Conservation (phyloP, 2,113 vertebrate genomes). For the Hydropotes inermis region DNA sequence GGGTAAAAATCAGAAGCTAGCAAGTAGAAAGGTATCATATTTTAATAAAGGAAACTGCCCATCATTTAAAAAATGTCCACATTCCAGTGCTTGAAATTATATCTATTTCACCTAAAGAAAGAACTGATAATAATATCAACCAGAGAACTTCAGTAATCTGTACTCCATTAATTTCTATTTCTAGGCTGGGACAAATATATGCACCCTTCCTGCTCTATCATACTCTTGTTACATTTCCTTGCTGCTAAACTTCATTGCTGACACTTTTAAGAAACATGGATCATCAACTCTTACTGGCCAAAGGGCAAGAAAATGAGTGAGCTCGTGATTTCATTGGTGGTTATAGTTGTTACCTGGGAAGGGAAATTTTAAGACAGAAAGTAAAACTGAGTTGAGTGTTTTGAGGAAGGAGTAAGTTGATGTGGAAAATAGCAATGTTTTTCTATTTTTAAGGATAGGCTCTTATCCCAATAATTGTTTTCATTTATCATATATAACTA, state of each 20-base stretch:
- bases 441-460: not conserved
- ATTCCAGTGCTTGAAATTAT: not conserved
- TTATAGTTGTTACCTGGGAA: not conserved
- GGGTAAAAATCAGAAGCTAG: not conserved
- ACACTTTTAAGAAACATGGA: not conserved
- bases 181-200: not conserved
- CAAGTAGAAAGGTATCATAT: not conserved
- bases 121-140: not conserved
- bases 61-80: not conserved
- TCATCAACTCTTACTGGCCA: not conserved
- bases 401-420: not conserved
- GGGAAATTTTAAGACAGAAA: not conserved
- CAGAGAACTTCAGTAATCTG: not conserved
- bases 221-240: not conserved
- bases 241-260: not conserved
- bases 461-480: not conserved
- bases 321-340: not conserved
- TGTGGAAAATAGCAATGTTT: not conserved
- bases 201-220: not conserved
- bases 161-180: not conserved
- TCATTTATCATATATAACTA: not conserved
- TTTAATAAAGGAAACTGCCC: not conserved
- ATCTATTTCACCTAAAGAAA: not conserved
- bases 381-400: not conserved
- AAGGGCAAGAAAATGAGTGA: not conserved